phyloP scores from a whole-genome alignment of 1,140 invertebrate species.

The Probaryconus sp. region DNA sequence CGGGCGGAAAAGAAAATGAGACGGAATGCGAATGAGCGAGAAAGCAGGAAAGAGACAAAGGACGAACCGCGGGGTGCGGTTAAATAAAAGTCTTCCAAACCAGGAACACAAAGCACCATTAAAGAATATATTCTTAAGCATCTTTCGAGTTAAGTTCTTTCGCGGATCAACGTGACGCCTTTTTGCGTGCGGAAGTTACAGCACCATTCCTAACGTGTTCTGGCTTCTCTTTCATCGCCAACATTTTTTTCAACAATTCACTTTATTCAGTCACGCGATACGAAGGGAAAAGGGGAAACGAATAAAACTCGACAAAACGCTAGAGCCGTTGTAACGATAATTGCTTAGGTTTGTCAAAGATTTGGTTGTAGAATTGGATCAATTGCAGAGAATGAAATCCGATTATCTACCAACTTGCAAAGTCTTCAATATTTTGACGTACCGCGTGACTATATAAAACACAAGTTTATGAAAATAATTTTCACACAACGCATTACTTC shows the following conservation, averaged over 20 bases:
- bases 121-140: constrained; percentile 68
- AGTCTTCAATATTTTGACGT: too few species aligned
- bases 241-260: too few species aligned
- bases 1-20: constrained; percentile 60
- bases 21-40: constrained; percentile 16
- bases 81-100: constrained; percentile 59
- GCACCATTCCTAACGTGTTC: too few species aligned
- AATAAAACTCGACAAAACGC: constrained; percentile 11
- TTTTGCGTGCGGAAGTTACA: constrained; percentile 30
- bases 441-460: too few species aligned
- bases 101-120: constrained; percentile 74
- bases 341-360: constrained; percentile 1
- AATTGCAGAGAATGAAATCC: too few species aligned
- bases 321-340: neutral
- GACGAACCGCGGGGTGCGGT: constrained; percentile 42
- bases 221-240: too few species aligned
- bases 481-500: too few species aligned
- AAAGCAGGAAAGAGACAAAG: constrained; percentile 59
- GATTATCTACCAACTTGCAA: too few species aligned
- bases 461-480: too few species aligned
- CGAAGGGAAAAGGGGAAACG: neutral
- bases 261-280: constrained; percentile 37
- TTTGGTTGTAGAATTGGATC: too few species aligned
- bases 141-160: constrained; percentile 29
- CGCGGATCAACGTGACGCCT: constrained; percentile 39